Conservation (phyloP, 2,113 vertebrate species). For the Pycnonotus jocosus region DNA sequence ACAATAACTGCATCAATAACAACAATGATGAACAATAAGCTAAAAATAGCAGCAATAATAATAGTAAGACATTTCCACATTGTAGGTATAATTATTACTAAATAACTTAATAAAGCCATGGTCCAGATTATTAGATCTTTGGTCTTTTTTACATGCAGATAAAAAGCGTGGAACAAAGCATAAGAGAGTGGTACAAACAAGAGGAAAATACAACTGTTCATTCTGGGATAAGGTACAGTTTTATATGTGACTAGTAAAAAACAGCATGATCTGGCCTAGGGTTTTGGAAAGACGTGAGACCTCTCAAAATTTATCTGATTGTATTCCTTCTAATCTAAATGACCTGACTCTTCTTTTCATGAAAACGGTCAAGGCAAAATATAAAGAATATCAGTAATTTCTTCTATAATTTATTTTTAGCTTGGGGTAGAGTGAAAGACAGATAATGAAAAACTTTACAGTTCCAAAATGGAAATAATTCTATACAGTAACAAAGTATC, state of each 20-base stretch:
- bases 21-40: neutral
- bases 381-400: neutral
- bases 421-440: neutral
- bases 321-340: neutral
- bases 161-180: neutral
- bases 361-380: neutral
- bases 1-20: neutral
- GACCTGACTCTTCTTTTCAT: neutral
- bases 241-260: neutral
- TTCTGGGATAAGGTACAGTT: neutral
- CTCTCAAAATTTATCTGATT: neutral
- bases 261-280: neutral
- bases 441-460: neutral
- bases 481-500: neutral
- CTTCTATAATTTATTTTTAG: neutral
- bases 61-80: neutral
- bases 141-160: neutral
- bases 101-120: neutral
- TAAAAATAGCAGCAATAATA: neutral
- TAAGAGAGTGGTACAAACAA: neutral
- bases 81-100: neutral
- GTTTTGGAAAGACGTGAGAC: neutral
- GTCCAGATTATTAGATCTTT: neutral
- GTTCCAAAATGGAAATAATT: neutral
- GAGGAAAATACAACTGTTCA: neutral